Percentiles rank a stretch among this genome's conserved stretches.
Evolutionary conservation across 1,140 invertebrate genomes (phyloP).

Genomic region (Penaeus japonicus): DNA sequence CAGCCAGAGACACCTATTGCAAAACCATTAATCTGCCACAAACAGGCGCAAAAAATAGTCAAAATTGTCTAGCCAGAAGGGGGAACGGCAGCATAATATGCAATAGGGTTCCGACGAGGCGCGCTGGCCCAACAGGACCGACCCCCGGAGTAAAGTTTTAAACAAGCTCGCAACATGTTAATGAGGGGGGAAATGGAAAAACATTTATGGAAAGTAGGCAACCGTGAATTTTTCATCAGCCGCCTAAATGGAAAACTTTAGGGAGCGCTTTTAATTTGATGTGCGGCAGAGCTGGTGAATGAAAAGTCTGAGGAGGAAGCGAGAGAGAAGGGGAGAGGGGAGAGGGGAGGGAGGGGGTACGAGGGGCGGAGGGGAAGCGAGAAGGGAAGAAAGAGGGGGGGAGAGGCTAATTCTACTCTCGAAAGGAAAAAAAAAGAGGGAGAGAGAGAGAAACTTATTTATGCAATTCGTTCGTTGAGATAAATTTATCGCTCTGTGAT

Average conservation of each 20-base stretch:
- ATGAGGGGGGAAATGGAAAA: slow-evolving; percentile 55
- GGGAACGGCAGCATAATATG: not conserved
- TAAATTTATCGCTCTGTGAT: too few relatives aligned
- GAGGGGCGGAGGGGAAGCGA: not conserved
- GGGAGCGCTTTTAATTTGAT: slow-evolving; percentile 56
- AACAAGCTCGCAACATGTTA: slow-evolving; percentile 56
- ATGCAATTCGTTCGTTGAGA: too few relatives aligned
- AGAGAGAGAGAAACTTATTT: too few relatives aligned
- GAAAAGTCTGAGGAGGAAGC: slow-evolving; percentile 17
- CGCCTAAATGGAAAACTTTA: slow-evolving; percentile 56
- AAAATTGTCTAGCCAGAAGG: not conserved
- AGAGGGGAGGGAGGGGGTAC: not conserved
- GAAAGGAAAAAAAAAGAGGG: too few relatives aligned
- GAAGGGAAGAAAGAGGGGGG: not conserved
- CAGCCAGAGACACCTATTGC: slow-evolving; percentile 4
- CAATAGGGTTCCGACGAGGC: not conserved
- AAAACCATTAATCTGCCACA: slow-evolving; percentile 19
- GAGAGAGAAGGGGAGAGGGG: too few relatives aligned
- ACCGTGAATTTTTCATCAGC: slow-evolving; percentile 56
- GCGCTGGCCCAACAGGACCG: not conserved
- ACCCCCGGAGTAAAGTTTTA: slow-evolving; percentile 42
- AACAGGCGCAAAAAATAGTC: not conserved
- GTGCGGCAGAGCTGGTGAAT: slow-evolving; percentile 51
- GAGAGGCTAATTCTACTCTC: too few relatives aligned
- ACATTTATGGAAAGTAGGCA: slow-evolving; percentile 57